phyloP scores from a whole-genome alignment of 2,113 vertebrate genomes.

The Gambusia holbrooki region DNA sequence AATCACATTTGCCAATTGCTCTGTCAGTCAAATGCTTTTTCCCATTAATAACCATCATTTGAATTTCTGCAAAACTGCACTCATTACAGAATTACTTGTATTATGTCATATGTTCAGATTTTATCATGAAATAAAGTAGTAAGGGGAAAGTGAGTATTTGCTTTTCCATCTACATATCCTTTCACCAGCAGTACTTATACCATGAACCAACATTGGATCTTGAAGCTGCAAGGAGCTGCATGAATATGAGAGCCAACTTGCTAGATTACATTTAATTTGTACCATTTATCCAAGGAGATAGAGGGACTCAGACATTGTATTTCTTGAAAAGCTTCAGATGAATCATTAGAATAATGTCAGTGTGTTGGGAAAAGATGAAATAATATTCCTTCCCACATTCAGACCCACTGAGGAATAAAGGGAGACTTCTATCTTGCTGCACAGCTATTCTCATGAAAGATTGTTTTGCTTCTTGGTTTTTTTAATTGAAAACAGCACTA shows the following conservation, averaged over 20 bases:
- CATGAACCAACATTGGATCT: conserved; percentile 14
- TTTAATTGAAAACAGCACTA: conserved; percentile 51
- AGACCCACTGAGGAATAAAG: conserved; percentile 11
- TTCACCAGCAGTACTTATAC: conserved; percentile 23
- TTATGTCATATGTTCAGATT: conserved; percentile 1
- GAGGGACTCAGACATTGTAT: conserved; percentile 25
- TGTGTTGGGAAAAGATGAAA: conserved; percentile 35
- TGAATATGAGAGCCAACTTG: conserved; percentile 46
- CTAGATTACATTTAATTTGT: conserved; percentile 43
- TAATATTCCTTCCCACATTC: conserved; percentile 18
- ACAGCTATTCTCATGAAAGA: conserved; percentile 20
- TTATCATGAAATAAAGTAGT: neutral
- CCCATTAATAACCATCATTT: neutral
- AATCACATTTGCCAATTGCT: neutral
- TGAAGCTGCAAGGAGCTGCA: conserved; percentile 10
- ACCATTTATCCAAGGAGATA: conserved; percentile 41
- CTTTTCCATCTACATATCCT: neutral
- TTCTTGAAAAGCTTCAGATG: conserved; percentile 40
- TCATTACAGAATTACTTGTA: neutral
- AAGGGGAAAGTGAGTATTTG: neutral
- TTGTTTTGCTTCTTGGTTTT: conserved; percentile 30
- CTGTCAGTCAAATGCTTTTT: neutral
- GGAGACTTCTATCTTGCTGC: neutral
- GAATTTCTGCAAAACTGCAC: neutral
- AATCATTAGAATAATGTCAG: conserved; percentile 45